These are phyloP conservation scores for Upupa epops DNA, from an alignment of 2,113 vertebrate species.

Conservation along the genomic window DNA sequence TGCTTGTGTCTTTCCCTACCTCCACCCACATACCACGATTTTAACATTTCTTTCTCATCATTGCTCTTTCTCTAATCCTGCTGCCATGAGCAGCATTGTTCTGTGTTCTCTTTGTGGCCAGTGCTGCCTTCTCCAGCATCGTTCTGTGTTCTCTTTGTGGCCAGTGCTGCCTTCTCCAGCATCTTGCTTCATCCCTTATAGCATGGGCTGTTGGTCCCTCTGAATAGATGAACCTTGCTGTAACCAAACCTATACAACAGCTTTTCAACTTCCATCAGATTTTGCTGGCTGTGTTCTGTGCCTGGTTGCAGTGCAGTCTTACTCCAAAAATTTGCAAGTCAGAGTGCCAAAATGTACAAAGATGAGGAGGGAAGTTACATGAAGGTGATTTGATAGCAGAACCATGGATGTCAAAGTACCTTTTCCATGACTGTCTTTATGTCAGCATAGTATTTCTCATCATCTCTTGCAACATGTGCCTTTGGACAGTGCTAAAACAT, in stretches of 20 bases:
- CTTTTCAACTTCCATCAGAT: not conserved
- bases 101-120: not conserved
- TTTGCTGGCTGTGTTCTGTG: not conserved
- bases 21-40: slow-evolving; percentile 20
- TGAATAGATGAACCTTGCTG: rapidly evolving
- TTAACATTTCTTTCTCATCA: slow-evolving; percentile 14
- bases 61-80: not conserved
- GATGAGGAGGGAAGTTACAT: not conserved
- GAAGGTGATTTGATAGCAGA: not conserved
- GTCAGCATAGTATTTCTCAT: not conserved
- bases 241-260: not conserved
- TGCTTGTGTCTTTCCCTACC: not conserved
- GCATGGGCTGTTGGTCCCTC: not conserved
- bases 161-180: not conserved
- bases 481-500: not conserved
- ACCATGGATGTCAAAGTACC: not conserved
- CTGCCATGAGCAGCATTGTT: not conserved
- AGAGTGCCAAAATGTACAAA: not conserved
- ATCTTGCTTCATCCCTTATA: not conserved
- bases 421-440: not conserved
- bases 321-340: not conserved
- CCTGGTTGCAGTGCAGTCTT: not conserved
- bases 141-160: not conserved
- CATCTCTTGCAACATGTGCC: not conserved
- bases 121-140: not conserved